Conservation (phyloP, 2,797 vertebrate genomes). For the Anguilla obscura region DNA sequence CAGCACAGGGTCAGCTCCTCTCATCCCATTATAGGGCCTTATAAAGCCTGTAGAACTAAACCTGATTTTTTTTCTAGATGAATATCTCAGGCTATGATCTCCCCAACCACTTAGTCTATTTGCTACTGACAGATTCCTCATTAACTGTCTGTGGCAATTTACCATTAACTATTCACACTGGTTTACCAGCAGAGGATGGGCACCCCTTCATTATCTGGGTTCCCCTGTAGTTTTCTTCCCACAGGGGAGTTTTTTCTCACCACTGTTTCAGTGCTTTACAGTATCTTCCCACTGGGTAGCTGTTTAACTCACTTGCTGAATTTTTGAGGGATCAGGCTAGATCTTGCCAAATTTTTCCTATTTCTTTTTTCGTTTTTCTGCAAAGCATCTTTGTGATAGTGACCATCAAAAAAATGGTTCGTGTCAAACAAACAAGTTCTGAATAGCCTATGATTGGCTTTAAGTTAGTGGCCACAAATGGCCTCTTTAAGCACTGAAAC, state of each 20-base stretch:
- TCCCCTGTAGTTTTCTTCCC: neutral
- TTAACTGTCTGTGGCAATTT: neutral
- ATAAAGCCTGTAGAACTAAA: neutral
- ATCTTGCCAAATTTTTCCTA: neutral
- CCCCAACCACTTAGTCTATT: neutral
- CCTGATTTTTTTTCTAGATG: neutral
- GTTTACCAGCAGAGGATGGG: neutral
- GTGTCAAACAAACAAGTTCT: neutral
- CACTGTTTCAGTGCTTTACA: neutral
- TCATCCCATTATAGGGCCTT: neutral
- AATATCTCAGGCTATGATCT: neutral
- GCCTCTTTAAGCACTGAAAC: neutral
- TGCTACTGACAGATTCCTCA: neutral
- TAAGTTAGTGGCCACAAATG: neutral
- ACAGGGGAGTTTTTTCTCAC: neutral
- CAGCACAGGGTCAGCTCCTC: neutral
- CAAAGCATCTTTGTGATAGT: neutral
- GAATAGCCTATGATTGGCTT: neutral
- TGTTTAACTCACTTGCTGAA: neutral
- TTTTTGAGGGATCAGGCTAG: neutral
- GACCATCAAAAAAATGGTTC: neutral
- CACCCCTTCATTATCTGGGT: neutral
- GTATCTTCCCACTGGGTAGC: neutral
- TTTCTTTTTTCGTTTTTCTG: neutral
- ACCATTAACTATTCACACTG: neutral